A percentile compares a stretch with the other conserved stretches of the same genome.
These are phyloP conservation scores for Todiramphus chloris DNA, from an alignment of 2,113 vertebrate genomes.

Conservation along the genomic window DNA sequence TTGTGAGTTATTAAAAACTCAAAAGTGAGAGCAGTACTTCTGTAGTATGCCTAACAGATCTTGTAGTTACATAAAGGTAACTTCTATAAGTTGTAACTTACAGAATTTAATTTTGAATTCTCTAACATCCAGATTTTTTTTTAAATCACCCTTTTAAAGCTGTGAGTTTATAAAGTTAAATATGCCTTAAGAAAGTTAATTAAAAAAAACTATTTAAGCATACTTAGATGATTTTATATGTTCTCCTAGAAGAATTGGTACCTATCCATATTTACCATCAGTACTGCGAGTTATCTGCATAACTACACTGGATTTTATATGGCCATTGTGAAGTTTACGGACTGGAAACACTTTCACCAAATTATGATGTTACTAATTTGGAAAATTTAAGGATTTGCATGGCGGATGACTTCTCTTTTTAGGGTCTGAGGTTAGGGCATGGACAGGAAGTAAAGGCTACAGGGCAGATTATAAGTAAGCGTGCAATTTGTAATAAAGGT, in stretches of 20 bases:
- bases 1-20: not conserved
- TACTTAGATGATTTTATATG: not conserved
- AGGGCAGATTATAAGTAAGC: not conserved
- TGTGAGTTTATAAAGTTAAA: not conserved
- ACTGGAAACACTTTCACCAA: not conserved
- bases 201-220: not conserved
- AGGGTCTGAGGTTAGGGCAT: not conserved
- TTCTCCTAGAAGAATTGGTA: not conserved
- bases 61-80: not conserved
- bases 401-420: not conserved
- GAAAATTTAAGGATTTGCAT: conserved; percentile 16
- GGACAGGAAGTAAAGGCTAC: not conserved
- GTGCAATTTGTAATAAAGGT: not conserved
- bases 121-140: not conserved
- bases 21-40: not conserved
- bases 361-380: not conserved
- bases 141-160: not conserved
- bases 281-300: not conserved
- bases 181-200: not conserved
- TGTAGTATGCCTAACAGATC: not conserved
- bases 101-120: not conserved
- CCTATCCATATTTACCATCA: not conserved
- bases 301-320: not conserved
- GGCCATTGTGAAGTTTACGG: not conserved
- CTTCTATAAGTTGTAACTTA: not conserved